Percentiles rank a stretch among this genome's conserved stretches.
Evolutionary conservation across 2,888 invertebrate genomes (phyloP).

Genomic region (Lapara coniferarum): DNA sequence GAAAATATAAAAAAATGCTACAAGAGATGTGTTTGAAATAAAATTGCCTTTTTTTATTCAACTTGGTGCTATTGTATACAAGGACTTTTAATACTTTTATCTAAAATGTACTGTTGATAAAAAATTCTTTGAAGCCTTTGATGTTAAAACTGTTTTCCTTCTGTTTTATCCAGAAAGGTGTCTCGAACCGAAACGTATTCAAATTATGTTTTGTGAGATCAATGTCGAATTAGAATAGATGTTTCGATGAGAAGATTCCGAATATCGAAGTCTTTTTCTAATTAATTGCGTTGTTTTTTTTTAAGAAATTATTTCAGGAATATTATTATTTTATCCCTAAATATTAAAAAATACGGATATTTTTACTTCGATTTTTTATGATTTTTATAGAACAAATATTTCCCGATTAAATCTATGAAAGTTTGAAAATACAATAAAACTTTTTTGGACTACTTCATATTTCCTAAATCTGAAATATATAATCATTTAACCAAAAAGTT

Average conservation of each 20-base stretch:
- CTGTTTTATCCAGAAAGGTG: neutral
- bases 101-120: neutral
- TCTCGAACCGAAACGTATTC: neutral
- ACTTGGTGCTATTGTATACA: neutral
- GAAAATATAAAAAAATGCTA: too few species aligned
- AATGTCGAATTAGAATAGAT: neutral
- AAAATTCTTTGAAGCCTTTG: neutral
- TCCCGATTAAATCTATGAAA: too few species aligned
- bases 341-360: too few species aligned
- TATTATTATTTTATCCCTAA: too few species aligned
- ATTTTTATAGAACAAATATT: too few species aligned
- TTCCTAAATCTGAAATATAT: neutral
- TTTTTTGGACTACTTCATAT: neutral
- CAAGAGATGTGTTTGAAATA: too few species aligned
- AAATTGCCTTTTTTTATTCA: neutral
- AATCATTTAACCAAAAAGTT: neutral
- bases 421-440: neutral
- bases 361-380: too few species aligned
- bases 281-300: neutral
- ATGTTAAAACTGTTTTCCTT: neutral
- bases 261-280: neutral
- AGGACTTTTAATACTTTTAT: neutral
- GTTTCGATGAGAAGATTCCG: neutral
- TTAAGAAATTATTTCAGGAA: neutral
- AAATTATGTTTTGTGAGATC: neutral